Percentiles rank a stretch among this genome's conserved stretches.
These are phyloP conservation scores for Sebastolobus altivelis DNA, from an alignment of 2,797 vertebrate species.

Conservation along the genomic window DNA sequence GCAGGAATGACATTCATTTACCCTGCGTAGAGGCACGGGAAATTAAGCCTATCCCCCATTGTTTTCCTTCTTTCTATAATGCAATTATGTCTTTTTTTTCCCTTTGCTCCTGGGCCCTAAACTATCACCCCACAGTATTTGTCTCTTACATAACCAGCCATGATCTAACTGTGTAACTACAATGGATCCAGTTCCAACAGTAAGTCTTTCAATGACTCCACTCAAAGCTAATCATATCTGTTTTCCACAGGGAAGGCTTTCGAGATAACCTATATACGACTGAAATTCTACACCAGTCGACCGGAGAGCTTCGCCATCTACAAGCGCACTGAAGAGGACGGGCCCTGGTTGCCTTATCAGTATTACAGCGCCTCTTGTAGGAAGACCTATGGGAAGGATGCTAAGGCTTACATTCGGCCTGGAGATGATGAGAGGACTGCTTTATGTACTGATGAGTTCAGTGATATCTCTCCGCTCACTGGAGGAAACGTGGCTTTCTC, in stretches of 20 bases:
- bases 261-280: constrained; percentile 93
- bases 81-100: constrained; percentile 55
- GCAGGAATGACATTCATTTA: constrained; percentile 70
- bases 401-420: constrained; percentile 82
- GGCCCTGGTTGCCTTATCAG: constrained; percentile 94
- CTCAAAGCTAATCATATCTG: constrained; percentile 50
- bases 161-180: constrained; percentile 36
- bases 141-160: constrained; percentile 43
- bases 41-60: constrained; percentile 64
- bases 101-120: constrained; percentile 41
- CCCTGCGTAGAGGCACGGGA: constrained; percentile 52
- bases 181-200: constrained; percentile 23
- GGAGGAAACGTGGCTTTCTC: constrained; percentile 97
- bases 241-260: constrained; percentile 91
- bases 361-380: constrained; percentile 93
- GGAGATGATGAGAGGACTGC: constrained; percentile 90
- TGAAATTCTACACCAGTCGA: constrained; percentile 96
- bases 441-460: constrained; percentile 94
- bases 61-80: constrained; percentile 64
- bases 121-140: constrained; percentile 49
- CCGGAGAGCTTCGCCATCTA: constrained; percentile 97
- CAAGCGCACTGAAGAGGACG: constrained; percentile 81
- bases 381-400: constrained; percentile 85
- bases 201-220: constrained; percentile 40
- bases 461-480: constrained; percentile 94